Conservation (phyloP, 2,113 vertebrate genomes). For the Poeciliopsis turrubarensis region DNA sequence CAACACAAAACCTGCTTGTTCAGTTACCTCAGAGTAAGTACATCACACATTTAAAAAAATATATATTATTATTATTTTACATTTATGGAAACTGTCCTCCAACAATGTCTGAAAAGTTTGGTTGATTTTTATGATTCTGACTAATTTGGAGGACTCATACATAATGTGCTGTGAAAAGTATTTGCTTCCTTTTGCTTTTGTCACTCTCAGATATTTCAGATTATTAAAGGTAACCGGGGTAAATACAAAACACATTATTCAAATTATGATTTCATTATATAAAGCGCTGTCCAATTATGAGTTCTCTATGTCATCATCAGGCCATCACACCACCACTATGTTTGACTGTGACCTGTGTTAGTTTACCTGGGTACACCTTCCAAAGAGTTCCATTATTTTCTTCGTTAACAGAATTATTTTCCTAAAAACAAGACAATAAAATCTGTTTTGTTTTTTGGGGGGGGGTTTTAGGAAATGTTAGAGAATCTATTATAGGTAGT, state of each 20-base stretch:
- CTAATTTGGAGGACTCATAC: neutral
- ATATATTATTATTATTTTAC: neutral
- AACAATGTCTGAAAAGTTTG: neutral
- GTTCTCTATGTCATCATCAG: neutral
- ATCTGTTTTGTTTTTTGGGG: neutral
- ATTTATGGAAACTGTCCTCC: constrained; percentile 32
- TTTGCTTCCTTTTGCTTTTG: neutral
- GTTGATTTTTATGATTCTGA: neutral
- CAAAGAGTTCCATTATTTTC: neutral
- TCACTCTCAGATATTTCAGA: too few species aligned
- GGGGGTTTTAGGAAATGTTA: neutral
- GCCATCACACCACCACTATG: neutral
- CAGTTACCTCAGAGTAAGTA: constrained; percentile 27
- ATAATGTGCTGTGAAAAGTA: neutral
- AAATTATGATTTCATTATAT: neutral
- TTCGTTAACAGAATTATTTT: neutral
- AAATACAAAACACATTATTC: neutral
- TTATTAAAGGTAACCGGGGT: neutral
- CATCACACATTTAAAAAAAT: neutral
- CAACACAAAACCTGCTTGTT: constrained; percentile 54
- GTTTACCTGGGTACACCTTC: too few species aligned
- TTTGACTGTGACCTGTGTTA: neutral
- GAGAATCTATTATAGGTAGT: neutral
- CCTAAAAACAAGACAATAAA: neutral
- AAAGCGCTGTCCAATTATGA: neutral